These are phyloP conservation scores for Phalangium opilio DNA, from an alignment of 2,888 invertebrate genomes.

Conservation along the genomic window DNA sequence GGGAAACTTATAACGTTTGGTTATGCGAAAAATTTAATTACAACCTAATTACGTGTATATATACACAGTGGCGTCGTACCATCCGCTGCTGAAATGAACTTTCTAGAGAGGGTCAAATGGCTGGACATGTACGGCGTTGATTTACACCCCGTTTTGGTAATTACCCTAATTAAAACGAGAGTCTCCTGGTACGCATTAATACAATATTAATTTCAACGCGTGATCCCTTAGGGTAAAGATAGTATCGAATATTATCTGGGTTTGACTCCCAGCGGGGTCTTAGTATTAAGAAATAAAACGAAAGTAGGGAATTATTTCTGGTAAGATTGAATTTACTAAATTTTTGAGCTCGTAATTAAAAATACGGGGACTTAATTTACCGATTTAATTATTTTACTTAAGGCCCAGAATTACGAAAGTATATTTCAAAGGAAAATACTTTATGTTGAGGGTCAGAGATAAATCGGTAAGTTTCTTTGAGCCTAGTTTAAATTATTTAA, in stretches of 20 bases:
- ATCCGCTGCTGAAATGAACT: slow-evolving; percentile 81
- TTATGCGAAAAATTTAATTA: too few species aligned
- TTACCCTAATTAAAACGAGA: background rate
- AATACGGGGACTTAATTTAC: slow-evolving; percentile 4
- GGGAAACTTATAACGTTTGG: too few species aligned
- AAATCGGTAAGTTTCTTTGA: slow-evolving; percentile 66
- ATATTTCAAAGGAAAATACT: slow-evolving; percentile 88
- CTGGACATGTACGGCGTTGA: slow-evolving; percentile 97
- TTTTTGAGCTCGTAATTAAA: too few species aligned
- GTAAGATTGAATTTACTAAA: slow-evolving; percentile 39
- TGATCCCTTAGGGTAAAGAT: slow-evolving; percentile 64
- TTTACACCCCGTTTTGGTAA: slow-evolving; percentile 85
- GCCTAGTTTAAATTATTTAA: background rate
- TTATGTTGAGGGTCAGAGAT: slow-evolving; percentile 88
- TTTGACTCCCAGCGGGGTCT: slow-evolving; percentile 85
- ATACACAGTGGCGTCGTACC: slow-evolving; percentile 63
- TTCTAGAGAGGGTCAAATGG: slow-evolving; percentile 95
- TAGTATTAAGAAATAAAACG: slow-evolving; percentile 82
- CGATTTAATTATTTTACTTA: slow-evolving; percentile 8
- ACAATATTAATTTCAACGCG: too few species aligned
- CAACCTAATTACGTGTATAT: background rate
- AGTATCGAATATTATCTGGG: slow-evolving; percentile 92
- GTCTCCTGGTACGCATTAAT: too few species aligned
- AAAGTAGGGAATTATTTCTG: slow-evolving; percentile 97
- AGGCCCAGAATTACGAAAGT: slow-evolving; percentile 87